These are phyloP conservation scores for Zonotrichia albicollis DNA, from an alignment of 2,797 vertebrate species.

Conservation along the genomic window DNA sequence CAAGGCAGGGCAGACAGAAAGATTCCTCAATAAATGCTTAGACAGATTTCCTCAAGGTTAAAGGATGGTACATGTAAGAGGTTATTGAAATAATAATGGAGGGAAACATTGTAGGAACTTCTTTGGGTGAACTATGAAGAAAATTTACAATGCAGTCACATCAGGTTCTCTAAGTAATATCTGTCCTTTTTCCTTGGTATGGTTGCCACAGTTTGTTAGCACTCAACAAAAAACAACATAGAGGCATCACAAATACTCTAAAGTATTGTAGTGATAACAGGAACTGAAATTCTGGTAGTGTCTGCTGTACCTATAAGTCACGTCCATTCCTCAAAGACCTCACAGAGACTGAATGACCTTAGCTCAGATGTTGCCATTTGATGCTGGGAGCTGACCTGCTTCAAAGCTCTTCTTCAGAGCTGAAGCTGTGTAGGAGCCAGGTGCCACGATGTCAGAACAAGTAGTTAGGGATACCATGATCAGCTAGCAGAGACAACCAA, in stretches of 20 bases:
- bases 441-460: neutral
- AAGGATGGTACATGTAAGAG: neutral
- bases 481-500: neutral
- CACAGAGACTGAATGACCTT: neutral
- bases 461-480: neutral
- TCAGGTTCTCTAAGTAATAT: neutral
- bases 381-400: neutral
- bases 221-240: neutral
- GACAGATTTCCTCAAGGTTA: neutral
- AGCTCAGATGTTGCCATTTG: neutral
- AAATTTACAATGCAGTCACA: neutral
- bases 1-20: neutral
- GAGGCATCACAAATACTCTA: neutral
- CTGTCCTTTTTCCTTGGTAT: neutral
- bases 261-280: neutral
- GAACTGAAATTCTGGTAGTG: neutral
- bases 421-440: neutral
- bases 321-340: neutral
- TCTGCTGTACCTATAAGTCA: neutral
- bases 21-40: neutral
- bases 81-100: neutral
- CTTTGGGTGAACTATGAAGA: neutral
- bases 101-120: neutral
- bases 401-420: neutral
- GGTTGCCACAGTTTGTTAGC: neutral